These are phyloP conservation scores for Gymnocheta viridis DNA, from an alignment of 2,888 invertebrate species.

Conservation along the genomic window DNA sequence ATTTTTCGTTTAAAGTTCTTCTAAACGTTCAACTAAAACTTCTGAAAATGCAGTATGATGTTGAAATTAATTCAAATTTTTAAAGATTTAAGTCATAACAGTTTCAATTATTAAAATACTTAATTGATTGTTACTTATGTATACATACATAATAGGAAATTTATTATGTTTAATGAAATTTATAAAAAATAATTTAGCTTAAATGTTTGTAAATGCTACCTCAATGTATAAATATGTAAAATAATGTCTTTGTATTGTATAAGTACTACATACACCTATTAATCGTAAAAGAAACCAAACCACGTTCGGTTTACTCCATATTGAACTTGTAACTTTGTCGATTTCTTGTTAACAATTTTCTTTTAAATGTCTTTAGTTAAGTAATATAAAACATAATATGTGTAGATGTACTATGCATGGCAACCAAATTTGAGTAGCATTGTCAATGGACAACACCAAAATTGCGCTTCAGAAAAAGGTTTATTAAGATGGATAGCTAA, in stretches of 20 bases:
- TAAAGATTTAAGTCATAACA: constrained; percentile 12
- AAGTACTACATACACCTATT: too few species aligned
- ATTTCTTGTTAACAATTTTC: too few species aligned
- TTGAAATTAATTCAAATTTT: constrained; percentile 19
- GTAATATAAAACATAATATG: too few species aligned
- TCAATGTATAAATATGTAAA: constrained; percentile 45
- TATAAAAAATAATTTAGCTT: constrained; percentile 15
- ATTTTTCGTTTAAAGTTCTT: constrained; percentile 50
- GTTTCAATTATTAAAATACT: constrained; percentile 12
- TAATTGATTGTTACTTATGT: constrained; percentile 21
- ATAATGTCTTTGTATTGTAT: not conserved
- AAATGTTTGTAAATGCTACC: constrained; percentile 67
- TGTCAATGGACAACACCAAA: too few species aligned
- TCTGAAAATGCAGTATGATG: constrained; percentile 49
- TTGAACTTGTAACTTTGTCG: too few species aligned
- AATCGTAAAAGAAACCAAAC: too few species aligned
- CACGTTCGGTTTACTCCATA: too few species aligned
- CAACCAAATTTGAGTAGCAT: too few species aligned
- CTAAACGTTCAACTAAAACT: constrained; percentile 47
- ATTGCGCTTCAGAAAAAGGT: too few species aligned
- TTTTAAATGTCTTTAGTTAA: too few species aligned
- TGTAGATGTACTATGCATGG: too few species aligned
- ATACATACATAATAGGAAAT: constrained; percentile 21
- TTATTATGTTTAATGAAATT: constrained; percentile 20
- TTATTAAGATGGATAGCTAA: too few species aligned